A percentile compares a stretch with the other conserved stretches of the same genome.
Evolutionary conservation across 2,797 vertebrate genomes (phyloP).

Genomic region (Malacoraja senta): DNA sequence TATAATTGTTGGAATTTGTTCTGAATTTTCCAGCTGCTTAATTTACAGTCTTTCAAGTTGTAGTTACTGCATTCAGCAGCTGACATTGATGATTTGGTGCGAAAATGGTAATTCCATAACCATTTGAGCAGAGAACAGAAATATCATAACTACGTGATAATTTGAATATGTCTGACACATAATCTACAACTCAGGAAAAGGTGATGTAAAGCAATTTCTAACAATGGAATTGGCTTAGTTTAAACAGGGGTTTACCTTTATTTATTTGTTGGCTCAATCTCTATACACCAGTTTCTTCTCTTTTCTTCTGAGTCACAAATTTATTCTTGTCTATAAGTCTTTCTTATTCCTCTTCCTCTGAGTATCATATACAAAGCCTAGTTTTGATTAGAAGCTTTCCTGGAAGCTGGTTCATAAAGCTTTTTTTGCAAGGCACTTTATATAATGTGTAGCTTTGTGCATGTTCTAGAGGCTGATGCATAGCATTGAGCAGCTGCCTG

Average conservation of each 20-base stretch:
- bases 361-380: not conserved
- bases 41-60: not conserved
- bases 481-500: not conserved
- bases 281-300: not conserved
- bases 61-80: not conserved
- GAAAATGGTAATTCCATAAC: not conserved
- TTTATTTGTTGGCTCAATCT: not conserved
- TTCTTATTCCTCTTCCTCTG: not conserved
- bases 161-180: not conserved
- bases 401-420: not conserved
- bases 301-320: not conserved
- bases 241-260: not conserved
- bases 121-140: not conserved
- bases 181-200: not conserved
- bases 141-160: not conserved
- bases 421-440: not conserved
- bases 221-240: not conserved
- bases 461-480: not conserved
- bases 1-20: not conserved
- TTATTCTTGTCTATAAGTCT: not conserved
- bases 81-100: not conserved
- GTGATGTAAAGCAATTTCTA: not conserved
- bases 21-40: not conserved
- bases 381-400: conserved; percentile 9
- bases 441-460: conserved; percentile 15